Conservation (phyloP, 2,888 invertebrate species). For the Gonocerus acuteangulatus region DNA sequence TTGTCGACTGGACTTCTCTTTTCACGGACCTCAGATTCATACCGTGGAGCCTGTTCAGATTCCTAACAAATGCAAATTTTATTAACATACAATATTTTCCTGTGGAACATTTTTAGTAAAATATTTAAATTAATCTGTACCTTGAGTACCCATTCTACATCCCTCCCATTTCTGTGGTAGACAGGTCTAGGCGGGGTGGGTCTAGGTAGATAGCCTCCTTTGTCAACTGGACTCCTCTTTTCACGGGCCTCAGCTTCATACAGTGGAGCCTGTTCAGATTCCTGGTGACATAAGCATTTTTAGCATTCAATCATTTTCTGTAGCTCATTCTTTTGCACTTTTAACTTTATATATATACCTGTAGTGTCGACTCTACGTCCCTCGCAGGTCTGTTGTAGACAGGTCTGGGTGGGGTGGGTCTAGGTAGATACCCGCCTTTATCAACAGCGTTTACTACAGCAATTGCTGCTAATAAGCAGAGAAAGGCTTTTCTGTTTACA, state of each 20-base stretch:
- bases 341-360: too few relatives aligned
- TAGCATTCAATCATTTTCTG: too few relatives aligned
- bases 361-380: not conserved
- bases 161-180: not conserved
- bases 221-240: not conserved
- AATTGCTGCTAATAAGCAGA: too few relatives aligned
- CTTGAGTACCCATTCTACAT: not conserved
- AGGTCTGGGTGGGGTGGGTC: not conserved
- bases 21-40: not conserved
- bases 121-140: too few relatives aligned
- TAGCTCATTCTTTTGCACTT: too few relatives aligned
- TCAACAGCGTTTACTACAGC: not conserved
- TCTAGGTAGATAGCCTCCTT: not conserved
- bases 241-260: not conserved
- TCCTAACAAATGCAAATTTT: too few relatives aligned
- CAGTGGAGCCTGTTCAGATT: not conserved
- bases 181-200: not conserved
- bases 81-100: too few relatives aligned
- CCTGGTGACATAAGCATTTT: too few relatives aligned
- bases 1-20: not conserved
- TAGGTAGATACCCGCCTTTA: not conserved
- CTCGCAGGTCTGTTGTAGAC: not conserved
- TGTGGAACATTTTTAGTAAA: too few relatives aligned
- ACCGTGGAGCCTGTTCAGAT: too few relatives aligned
- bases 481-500: too few relatives aligned